A percentile compares a stretch with the other conserved stretches of the same genome.
Evolutionary conservation across 92 coral and sea anemone genomes (phyloP).

Genomic region (Anthopleura xanthogrammica): DNA sequence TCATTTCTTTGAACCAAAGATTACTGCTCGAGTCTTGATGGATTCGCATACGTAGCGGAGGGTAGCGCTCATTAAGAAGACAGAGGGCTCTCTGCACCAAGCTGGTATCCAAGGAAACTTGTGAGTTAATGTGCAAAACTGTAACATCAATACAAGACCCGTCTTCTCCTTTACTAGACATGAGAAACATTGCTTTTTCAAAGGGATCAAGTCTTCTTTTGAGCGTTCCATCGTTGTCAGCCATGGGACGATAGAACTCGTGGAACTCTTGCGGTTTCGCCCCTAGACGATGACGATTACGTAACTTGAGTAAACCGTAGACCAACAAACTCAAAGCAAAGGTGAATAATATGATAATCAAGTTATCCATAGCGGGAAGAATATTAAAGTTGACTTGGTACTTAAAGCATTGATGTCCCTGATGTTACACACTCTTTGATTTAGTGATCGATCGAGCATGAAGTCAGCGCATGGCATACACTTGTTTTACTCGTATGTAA

Average conservation of each 20-base stretch:
- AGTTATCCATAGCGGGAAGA: neutral
- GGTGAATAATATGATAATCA: neutral
- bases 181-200: neutral
- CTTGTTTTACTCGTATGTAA: too few species aligned
- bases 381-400: too few species aligned
- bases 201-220: conserved; percentile 15
- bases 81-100: conserved; percentile 23
- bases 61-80: conserved; percentile 21
- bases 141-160: conserved; percentile 23
- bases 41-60: conserved; percentile 41
- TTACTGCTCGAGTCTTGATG: neutral
- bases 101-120: conserved; percentile 6
- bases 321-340: neutral
- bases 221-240: conserved; percentile 14
- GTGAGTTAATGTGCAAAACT: conserved; percentile 29
- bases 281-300: neutral
- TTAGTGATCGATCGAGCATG: too few species aligned
- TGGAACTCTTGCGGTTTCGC: neutral
- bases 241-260: neutral
- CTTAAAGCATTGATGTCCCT: too few species aligned
- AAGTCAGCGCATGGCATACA: too few species aligned
- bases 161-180: neutral
- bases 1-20: conserved; percentile 33
- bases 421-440: too few species aligned
- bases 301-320: neutral